Base-by-base conservation (phyloP, 2,888 invertebrate genomes). In the Calliphora vomitoria region DNA sequence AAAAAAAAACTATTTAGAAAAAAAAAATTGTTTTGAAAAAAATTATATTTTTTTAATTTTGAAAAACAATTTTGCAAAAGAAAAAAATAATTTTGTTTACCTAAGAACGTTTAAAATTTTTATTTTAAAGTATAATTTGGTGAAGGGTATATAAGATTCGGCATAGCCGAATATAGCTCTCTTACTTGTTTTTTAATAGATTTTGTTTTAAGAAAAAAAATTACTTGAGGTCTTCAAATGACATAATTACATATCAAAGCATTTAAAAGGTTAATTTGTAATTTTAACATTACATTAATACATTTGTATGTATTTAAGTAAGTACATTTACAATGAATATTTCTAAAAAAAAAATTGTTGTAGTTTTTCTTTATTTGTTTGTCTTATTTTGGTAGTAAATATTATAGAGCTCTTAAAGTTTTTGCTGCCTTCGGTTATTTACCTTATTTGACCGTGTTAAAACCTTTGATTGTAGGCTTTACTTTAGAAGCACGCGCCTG, bases 401-500 rank as follows among this genome's bases (percentile, higher is more conserved):
- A 44, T 71, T 76, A 44, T 25, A 47, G 3, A 25, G 78, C 31
- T 64, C 35, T 55, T 72, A 20, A 31, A 11, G 8, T 20, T 62
- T 25, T 69, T 41, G 35, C 8, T 50, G 64, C 78, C 74, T 78
- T 84, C 78, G 78, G 78, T 78, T 82, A 82, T 87, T 87, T 82
- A 76, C 82, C 83, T 82, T 58, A 82, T 62, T 74, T 79, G 81
- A 82, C 85, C 87, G 78, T 85, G 85, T 82, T 82, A 62, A 79
- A 85, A 75, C 64, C 69, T 79, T 69, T 82, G 85, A 85, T 85
- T 79, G 85, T 75, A 79, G 82, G 78, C 85, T 82, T 87, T 76
- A 83, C 69, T 76, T 60, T 75, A 75, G 66, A 50, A 84, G 87
- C 87, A 87, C 87, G 87, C 85, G 87, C 82, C 82, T 71, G 78